A percentile compares a stretch with the other conserved stretches of the same genome.
Conservation (phyloP, 2,113 vertebrate genomes). For the Zapus hudsonius region DNA sequence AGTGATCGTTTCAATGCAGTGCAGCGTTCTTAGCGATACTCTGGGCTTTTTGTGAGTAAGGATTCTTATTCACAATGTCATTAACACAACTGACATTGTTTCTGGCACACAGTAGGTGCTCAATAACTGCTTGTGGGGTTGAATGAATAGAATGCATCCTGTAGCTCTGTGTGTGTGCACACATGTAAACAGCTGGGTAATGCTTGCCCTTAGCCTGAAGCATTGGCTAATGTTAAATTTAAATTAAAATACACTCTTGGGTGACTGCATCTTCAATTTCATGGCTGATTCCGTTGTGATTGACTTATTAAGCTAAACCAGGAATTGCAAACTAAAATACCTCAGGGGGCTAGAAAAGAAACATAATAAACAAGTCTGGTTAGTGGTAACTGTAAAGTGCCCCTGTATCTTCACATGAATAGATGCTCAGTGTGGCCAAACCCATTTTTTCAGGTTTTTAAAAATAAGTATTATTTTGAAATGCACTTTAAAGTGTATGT, state of each 20-base stretch:
- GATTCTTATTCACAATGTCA: slow-evolving; percentile 1
- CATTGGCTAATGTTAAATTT: slow-evolving; percentile 69
- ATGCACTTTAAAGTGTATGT: neutral
- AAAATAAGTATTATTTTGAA: neutral
- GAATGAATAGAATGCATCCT: slow-evolving; percentile 23
- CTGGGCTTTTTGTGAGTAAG: neutral
- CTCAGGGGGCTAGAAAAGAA: neutral
- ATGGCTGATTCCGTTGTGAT: slow-evolving; percentile 75
- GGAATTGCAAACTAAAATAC: slow-evolving; percentile 59
- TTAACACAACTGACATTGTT: neutral
- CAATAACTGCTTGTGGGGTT: neutral
- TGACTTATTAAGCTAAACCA: slow-evolving; percentile 73
- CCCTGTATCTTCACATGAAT: neutral
- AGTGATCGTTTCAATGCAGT: neutral
- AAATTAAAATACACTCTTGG: slow-evolving; percentile 77
- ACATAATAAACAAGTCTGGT: neutral
- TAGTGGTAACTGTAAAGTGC: neutral
- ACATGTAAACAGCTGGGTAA: slow-evolving; percentile 41
- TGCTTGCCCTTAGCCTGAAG: slow-evolving; percentile 60
- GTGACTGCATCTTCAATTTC: slow-evolving; percentile 75
- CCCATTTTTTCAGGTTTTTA: neutral
- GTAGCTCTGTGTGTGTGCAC: neutral
- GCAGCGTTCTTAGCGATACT: neutral
- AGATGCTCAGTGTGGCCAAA: neutral
- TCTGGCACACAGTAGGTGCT: slow-evolving; percentile 38